These are phyloP conservation scores for Cyrtorhinus lividipennis DNA, from an alignment of 1,140 invertebrate species.

Conservation along the genomic window DNA sequence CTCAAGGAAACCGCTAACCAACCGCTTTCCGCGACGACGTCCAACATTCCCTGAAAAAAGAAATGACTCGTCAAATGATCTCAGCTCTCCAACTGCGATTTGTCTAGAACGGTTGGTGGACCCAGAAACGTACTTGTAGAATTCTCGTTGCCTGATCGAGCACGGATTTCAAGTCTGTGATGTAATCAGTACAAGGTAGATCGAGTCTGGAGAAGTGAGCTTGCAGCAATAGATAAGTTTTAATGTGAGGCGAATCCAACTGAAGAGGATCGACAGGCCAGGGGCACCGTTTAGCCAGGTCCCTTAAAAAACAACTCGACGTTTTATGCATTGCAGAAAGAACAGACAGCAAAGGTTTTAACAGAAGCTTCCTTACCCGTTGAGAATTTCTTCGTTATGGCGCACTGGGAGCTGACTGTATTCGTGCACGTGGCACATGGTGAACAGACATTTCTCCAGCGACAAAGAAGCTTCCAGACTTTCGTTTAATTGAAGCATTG, in stretches of 20 bases:
- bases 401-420: constrained; percentile 90
- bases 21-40: constrained; percentile 75
- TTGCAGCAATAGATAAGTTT: constrained; percentile 85
- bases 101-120: too few species aligned
- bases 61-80: not conserved
- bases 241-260: constrained; percentile 83
- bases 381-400: constrained; percentile 94
- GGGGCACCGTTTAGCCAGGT: constrained; percentile 64
- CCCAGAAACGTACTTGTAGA: constrained; percentile 49
- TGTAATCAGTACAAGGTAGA: constrained; percentile 84
- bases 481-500: constrained; percentile 67
- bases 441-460: constrained; percentile 59
- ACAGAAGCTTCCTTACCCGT: too few species aligned
- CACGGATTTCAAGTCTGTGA: constrained; percentile 92
- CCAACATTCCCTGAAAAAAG: constrained; percentile 76
- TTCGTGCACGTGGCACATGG: constrained; percentile 76
- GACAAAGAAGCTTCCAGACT: constrained; percentile 46
- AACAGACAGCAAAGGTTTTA: constrained; percentile 11
- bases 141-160: constrained; percentile 92
- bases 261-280: constrained; percentile 53
- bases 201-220: constrained; percentile 71
- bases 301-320: constrained; percentile 38
- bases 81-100: too few species aligned
- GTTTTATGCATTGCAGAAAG: too few species aligned
- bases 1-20: constrained; percentile 70